Base-by-base conservation (phyloP, 1,140 invertebrate genomes). In the Microplitis mediator region DNA sequence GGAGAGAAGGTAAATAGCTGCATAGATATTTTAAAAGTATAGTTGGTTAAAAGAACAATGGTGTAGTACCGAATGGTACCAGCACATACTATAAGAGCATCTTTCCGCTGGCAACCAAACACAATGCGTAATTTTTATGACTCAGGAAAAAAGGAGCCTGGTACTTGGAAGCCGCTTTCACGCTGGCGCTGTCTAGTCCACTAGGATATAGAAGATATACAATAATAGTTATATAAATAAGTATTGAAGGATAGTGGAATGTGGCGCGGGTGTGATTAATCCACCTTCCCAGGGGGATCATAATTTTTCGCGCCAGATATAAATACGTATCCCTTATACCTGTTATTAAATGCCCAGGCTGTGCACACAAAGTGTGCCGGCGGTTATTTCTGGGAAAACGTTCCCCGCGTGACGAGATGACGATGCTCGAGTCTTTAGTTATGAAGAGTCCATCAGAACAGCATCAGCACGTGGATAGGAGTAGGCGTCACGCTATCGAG, bases 71-170 rank as follows among this genome's bases (percentile, higher is more conserved):
- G 39, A 45, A 45, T 45, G 39, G 39, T 54, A 77, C 71, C 76
- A 69, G 65, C 65, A 32, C 69, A 71, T 67, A 62, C 67, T 64
- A 73, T 61, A 72, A 72, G 75, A 68, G 73, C 76, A 77, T 77
- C 76, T 77, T 77, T 77, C 76, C 76, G 76, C 76, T 77, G 64
- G 72, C 74, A 76, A 67, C 72, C 74, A 77, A 77, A 76, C 60
- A 77, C 76, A 77, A 77, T 77, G 72, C 76, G 72, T 73, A 67
- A 77, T 77, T 77, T 77, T 77, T 77, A 77, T 75, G 74, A 77
- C 65, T 70, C 58, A n/a, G 51, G 74, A 67, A 23, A 23, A 23
- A 75, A 75, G 61, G 65, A 69, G 62, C 73, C 65, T 36, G 9
- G 68, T 70, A 76, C 35, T 74, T 71, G 64, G 36, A 68, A 45